A percentile compares a stretch with the other conserved stretches of the same genome.
phyloP scores from a whole-genome alignment of 2,888 invertebrate genomes.

The Baronia brevicornis region DNA sequence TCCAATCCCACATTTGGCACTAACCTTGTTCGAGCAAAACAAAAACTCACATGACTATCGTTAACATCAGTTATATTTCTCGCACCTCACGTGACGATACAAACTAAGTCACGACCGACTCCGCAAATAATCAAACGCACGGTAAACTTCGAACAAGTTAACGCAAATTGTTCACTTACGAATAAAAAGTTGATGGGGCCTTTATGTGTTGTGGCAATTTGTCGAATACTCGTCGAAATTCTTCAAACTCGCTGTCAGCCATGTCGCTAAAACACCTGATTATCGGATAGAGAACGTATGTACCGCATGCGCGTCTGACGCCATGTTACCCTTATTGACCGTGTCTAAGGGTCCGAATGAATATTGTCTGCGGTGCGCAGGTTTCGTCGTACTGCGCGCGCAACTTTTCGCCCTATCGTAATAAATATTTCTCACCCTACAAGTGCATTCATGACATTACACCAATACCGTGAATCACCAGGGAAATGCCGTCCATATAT shows the following conservation, averaged over 20 bases:
- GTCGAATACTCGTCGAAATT: slow-evolving; percentile 91
- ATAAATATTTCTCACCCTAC: slow-evolving; percentile 24
- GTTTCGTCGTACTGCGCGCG: slow-evolving; percentile 33
- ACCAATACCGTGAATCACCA: slow-evolving; percentile 40
- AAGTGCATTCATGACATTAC: slow-evolving; percentile 21
- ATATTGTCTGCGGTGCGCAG: slow-evolving; percentile 31
- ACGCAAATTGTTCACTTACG: slow-evolving; percentile 79
- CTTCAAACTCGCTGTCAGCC: slow-evolving; percentile 96
- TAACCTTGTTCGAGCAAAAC: slow-evolving; percentile 42
- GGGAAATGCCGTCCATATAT: slow-evolving; percentile 30
- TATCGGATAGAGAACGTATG: slow-evolving; percentile 55
- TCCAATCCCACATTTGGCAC: slow-evolving; percentile 90
- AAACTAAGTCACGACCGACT: too few species aligned
- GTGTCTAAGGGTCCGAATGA: slow-evolving; percentile 22
- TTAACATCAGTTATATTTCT: too few species aligned
- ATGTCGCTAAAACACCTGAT: slow-evolving; percentile 85
- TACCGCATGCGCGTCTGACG: slow-evolving; percentile 50
- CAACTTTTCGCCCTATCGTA: slow-evolving; percentile 26
- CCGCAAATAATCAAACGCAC: neutral
- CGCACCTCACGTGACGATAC: neutral
- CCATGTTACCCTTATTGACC: slow-evolving; percentile 52
- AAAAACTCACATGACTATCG: too few species aligned
- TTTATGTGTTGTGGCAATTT: slow-evolving; percentile 86
- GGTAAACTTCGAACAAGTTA: neutral
- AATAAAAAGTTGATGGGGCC: slow-evolving; percentile 89